Percentiles rank a stretch among this genome's conserved stretches.
Conservation (phyloP, 2,113 vertebrate species). For the Phylloscopus trochilus region DNA sequence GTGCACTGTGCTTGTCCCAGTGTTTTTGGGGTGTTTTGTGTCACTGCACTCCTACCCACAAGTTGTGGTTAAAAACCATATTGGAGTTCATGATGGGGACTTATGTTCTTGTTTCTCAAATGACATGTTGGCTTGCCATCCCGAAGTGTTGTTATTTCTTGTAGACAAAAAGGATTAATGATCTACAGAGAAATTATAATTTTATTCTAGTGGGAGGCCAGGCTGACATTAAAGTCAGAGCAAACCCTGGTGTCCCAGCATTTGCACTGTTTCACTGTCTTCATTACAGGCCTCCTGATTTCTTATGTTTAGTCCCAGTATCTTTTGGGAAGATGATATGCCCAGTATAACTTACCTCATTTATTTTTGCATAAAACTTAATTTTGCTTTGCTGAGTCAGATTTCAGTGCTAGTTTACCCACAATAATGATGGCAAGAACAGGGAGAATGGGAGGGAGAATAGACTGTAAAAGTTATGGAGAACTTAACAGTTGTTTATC, state of each 20-base stretch:
- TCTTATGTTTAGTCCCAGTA: not conserved
- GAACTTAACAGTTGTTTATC: not conserved
- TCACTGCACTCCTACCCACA: rapidly evolving
- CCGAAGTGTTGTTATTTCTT: not conserved
- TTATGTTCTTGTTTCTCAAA: not conserved
- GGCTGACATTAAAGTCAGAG: not conserved
- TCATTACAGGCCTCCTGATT: not conserved
- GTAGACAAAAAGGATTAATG: not conserved
- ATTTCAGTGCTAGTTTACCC: not conserved
- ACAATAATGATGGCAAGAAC: not conserved
- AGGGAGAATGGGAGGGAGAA: not conserved
- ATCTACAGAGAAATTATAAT: not conserved
- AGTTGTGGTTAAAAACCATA: not conserved
- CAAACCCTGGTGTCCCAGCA: not conserved
- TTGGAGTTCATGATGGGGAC: not conserved
- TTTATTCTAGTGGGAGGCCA: not conserved
- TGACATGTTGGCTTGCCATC: not conserved
- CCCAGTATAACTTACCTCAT: not conserved
- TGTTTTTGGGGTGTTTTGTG: not conserved
- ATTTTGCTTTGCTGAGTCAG: not conserved
- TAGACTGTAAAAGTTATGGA: not conserved
- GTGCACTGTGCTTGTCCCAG: not conserved
- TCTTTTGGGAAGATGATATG: not conserved
- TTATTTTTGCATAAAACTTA: not conserved
- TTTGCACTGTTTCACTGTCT: not conserved